Base-by-base conservation (phyloP, 2,797 vertebrate species). In the Emys orbicularis region DNA sequence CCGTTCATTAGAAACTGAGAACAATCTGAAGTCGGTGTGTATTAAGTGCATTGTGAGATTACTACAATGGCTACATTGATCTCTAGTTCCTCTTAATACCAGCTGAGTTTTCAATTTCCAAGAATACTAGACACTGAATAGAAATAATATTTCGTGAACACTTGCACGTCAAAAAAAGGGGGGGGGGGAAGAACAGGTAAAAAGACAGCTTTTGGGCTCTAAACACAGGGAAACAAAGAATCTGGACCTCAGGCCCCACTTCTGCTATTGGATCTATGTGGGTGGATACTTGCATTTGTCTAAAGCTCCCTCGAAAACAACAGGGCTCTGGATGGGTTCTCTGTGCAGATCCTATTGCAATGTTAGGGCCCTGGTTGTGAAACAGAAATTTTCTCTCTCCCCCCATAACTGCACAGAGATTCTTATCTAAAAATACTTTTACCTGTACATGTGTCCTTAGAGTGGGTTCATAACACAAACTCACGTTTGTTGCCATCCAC, bases 371-470 rank as follows among this genome's bases (percentile, higher is more conserved):
- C 25, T 29, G 74, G 7, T 16, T 49, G 44, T 10, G 27, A 47
- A 49, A 49, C 27, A 74, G 21, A 47, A 77, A 49, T 77, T 15
- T 15, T 49, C 44, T 77, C 23, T 27, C 44, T 15, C 41, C 25
- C 1, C 15, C 37, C 44, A 31, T 49, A 77, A 31, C 74, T 77
- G 44, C 29, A 18, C 44, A 77, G 25, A 76, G 41, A 89, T 4
- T 47, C 12, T 49, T 59, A 86, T 56, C 72, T 59, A 81, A 54
- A 86, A 84, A 81, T 61, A 29, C n/a, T 13, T 6, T 83, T 59
- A 1, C 0, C 3, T 31, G 3, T 29, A 1, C 0, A 5, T 31
- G 3, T 29, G 31, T 44, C 31, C 56, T 68, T 77, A 37, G 49
- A 41, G 68, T 12, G n/a, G 37, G 65, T 57, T 18, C 34, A 77